Conservation (phyloP, 2,888 invertebrate species). For the Apomyelois bistriatella region DNA sequence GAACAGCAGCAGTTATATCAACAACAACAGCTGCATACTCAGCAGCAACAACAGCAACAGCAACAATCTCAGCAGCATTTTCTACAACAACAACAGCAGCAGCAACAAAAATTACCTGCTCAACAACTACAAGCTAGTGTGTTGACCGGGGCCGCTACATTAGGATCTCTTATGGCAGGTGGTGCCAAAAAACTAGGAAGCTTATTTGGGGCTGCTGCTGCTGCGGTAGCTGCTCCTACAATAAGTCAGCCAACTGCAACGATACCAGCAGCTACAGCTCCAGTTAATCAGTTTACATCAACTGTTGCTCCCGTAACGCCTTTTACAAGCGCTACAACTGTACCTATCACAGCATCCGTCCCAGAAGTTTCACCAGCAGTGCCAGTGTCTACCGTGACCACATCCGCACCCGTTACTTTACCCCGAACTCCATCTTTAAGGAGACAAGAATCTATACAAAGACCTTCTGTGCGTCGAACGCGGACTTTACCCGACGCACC, state of each 20-base stretch:
- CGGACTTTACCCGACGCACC: conserved; percentile 73
- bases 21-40: conserved; percentile 41
- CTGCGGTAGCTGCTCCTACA: conserved; percentile 60
- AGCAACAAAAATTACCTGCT: conserved; percentile 55
- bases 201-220: conserved; percentile 73
- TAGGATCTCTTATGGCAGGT: conserved; percentile 73
- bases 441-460: conserved; percentile 75
- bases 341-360: conserved; percentile 61
- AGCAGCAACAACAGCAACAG: conserved; percentile 34
- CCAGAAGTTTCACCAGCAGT: conserved; percentile 59
- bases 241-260: conserved; percentile 41
- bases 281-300: conserved; percentile 44
- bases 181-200: conserved; percentile 74
- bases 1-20: conserved; percentile 43
- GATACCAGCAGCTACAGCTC: conserved; percentile 34
- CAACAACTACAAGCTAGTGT: conserved; percentile 67
- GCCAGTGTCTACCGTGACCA: conserved; percentile 55
- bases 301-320: conserved; percentile 53
- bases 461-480: conserved; percentile 69
- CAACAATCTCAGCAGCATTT: conserved; percentile 43
- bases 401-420: conserved; percentile 55
- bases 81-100: conserved; percentile 54
- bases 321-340: conserved; percentile 51
- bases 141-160: conserved; percentile 67
- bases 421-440: conserved; percentile 66